Evolutionary conservation across 1,140 invertebrate species (phyloP), one percentile per base, ranked within the genome.

Genomic region (Antheraea pernyi): DNA sequence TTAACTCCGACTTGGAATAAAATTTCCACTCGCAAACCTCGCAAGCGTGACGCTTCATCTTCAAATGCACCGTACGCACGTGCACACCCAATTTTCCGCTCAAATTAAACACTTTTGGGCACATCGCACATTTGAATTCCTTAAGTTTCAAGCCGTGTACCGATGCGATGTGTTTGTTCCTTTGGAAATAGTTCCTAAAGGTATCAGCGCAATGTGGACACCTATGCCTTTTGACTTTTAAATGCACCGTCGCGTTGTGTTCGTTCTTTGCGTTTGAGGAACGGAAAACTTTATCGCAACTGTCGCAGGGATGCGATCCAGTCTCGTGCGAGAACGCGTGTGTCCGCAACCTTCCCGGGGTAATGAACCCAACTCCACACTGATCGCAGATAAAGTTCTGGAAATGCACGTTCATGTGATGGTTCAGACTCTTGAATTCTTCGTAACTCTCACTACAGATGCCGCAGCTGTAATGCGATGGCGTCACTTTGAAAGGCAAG

Each of bases 371-470:
- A 70, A 97, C 96, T 0, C 93, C 94, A 78, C 97, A 98, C 19
- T 96, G 94, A 70, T 97, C 96, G 79, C 97, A 98, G 70, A 96
- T 95, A 79, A 96, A 97, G 58, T 85, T 88, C 61, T 88, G 86
- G 39, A 87, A 90, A 63, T 94, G 93, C 7, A 92, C 77, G 61
- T 90, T 89, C 87, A 93, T 89, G 36, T 93, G 93, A 7, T 88
- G 85, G 5, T 92, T 84, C 8, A 93, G 69, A 42, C 89, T 89
- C 70, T 90, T 88, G 59, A 88, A 91, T 5, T 91, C 92, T 10
- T 85, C 78, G 39, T 89, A 85, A 30, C 83, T 89, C 61, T 89
- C 89, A 9, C 86, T 81, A 61, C 93, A 94, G 0, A 94, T 16
- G 0, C 77, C 79, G 63, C 93, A 94, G 11, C 82, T 72, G 63